Evolutionary conservation across 2,888 invertebrate species (phyloP).

Genomic region (Drosophila algonquin): DNA sequence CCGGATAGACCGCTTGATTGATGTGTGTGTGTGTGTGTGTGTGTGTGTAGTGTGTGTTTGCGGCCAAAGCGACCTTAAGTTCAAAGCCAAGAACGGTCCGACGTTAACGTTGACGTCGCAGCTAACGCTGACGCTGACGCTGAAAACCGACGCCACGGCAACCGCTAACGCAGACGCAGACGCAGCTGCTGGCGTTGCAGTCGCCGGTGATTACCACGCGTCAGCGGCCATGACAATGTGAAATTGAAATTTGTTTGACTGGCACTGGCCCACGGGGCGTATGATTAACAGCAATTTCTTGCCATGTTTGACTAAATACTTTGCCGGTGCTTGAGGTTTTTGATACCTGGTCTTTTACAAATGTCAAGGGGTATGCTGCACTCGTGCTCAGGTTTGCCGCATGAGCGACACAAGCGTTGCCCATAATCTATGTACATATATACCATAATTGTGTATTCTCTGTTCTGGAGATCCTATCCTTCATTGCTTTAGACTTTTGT

Average conservation of each 20-base stretch:
- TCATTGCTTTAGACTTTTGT: too few relatives aligned
- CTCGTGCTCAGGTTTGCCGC: too few relatives aligned
- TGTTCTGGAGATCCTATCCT: too few relatives aligned
- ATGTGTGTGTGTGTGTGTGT: conserved; percentile 48
- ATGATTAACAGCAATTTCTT: conserved; percentile 71
- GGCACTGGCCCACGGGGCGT: conserved; percentile 58
- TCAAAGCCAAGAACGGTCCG: conserved; percentile 73
- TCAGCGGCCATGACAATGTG: conserved; percentile 75
- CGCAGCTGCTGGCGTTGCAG: conserved; percentile 1
- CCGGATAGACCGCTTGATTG: conserved; percentile 68
- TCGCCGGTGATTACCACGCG: conserved; percentile 67
- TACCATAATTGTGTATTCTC: too few relatives aligned
- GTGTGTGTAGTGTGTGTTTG: conserved; percentile 12
- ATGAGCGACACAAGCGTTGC: too few relatives aligned
- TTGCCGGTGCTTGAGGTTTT: conserved; percentile 29
- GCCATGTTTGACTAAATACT: conserved; percentile 70
- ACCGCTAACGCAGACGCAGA: not conserved
- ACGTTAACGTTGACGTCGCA: not conserved
- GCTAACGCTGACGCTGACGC: not conserved
- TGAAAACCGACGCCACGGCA: too few relatives aligned
- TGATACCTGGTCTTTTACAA: not conserved
- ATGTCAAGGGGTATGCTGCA: not conserved
- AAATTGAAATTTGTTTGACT: conserved; percentile 55
- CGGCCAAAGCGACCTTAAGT: conserved; percentile 66
- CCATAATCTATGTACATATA: too few relatives aligned